A percentile compares a stretch with the other conserved stretches of the same genome.
Evolutionary conservation across 1,140 invertebrate species (phyloP).

Genomic region (Trypoxylus dichotomus): DNA sequence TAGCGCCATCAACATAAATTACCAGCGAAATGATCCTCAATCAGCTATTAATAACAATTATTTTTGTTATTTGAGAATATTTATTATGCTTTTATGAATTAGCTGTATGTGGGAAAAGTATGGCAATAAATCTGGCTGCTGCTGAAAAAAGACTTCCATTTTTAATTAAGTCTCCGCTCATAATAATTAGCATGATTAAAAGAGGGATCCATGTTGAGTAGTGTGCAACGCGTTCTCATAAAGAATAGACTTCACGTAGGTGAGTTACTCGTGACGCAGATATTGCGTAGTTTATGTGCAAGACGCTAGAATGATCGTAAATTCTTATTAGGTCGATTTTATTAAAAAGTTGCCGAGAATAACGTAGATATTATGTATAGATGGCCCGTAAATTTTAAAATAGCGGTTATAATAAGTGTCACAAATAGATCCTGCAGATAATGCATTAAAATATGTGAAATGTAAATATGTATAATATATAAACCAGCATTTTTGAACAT

Average conservation of each 20-base stretch:
- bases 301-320: neutral
- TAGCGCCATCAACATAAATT: neutral
- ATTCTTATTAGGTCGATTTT: neutral
- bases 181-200: neutral
- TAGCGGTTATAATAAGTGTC: too few species aligned
- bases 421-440: too few species aligned
- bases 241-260: neutral
- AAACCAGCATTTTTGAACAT: too few species aligned
- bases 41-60: neutral
- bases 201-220: neutral
- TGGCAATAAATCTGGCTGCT: neutral
- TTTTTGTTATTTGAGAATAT: neutral
- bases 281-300: neutral
- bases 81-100: neutral
- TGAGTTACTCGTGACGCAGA: neutral
- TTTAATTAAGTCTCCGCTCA: neutral
- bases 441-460: too few species aligned
- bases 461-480: too few species aligned
- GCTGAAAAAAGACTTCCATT: neutral
- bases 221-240: neutral
- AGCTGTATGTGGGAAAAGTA: neutral
- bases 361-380: too few species aligned
- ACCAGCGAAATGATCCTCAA: neutral
- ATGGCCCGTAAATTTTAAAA: too few species aligned
- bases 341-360: neutral